Conservation (phyloP, 2,888 invertebrate species). For the Drosophila differens region DNA sequence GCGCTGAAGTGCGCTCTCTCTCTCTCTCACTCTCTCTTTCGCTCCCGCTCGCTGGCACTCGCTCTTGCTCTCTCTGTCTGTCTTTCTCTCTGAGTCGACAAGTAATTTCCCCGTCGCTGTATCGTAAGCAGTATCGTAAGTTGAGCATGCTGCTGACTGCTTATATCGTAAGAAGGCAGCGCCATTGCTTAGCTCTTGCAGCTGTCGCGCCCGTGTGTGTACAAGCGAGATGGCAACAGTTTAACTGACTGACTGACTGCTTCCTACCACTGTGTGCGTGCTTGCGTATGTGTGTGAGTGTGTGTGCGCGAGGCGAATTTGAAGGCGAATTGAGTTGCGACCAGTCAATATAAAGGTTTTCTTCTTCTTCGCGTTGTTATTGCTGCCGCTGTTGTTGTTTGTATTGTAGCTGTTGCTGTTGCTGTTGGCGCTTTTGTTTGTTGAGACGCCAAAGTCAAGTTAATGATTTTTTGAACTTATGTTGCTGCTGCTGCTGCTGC, state of each 20-base stretch:
- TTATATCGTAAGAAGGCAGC: slow-evolving; percentile 79
- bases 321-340: slow-evolving; percentile 67
- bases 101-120: slow-evolving; percentile 64
- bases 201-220: slow-evolving; percentile 21
- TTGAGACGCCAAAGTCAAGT: slow-evolving; percentile 61
- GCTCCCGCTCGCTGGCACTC: not conserved
- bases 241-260: slow-evolving; percentile 16
- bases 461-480: slow-evolving; percentile 64
- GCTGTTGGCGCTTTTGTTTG: slow-evolving; percentile 49
- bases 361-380: slow-evolving; percentile 11
- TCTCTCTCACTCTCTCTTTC: not conserved
- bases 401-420: slow-evolving; percentile 27
- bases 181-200: slow-evolving; percentile 63
- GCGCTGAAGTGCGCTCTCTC: slow-evolving; percentile 41
- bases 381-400: not conserved
- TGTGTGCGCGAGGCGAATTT: slow-evolving; percentile 60
- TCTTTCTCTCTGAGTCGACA: slow-evolving; percentile 37
- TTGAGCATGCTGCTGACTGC: slow-evolving; percentile 55
- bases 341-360: slow-evolving; percentile 51
- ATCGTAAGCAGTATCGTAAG: slow-evolving; percentile 72
- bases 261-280: slow-evolving; percentile 11
- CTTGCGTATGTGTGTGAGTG: slow-evolving; percentile 27
- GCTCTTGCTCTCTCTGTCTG: not conserved
- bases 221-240: slow-evolving; percentile 65
- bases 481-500: slow-evolving; percentile 21